Base-by-base conservation (phyloP, 30 jellyfish, hydroid and myxozoan species). In the Sanderia malayensis region DNA sequence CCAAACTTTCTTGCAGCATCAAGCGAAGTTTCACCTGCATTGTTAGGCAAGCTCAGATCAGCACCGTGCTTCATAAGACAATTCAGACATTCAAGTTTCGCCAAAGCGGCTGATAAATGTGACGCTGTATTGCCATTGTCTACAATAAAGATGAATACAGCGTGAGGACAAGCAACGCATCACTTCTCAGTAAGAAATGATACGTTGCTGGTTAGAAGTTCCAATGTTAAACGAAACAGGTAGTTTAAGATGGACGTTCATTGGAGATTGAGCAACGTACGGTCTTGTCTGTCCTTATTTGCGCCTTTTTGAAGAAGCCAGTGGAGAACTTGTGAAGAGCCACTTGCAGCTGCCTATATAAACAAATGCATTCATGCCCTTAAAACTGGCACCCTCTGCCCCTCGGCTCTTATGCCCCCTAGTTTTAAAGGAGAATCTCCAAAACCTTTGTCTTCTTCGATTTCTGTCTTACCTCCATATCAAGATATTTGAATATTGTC, bases 1-100 rank as follows among this genome's bases (percentile, higher is more conserved):
- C 73, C 73, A 60, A 60, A 60, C 73, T 31, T 60, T 22, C 73
- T 60, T 20, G 73, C 73, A 60, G 55, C 49, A 19, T 60, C 73
- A 2, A 60, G 73, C 20, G 73, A 7, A 6, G 47, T 60, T 31
- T 60, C 73, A 3, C 73, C 73, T 2, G 49, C 49, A 31, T 23
- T 60, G 55, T 60, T 60, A 21, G 57, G 46, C 23, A 25, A 6
- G 13, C 13, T 23, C 10, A 25, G 46, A 25, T 60, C 55, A 25
- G 73, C 73, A 10, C 23, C 19, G 22, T 60, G 73, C 23, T 25
- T 31, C 8, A 60, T 60, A 2, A 60, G 73, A 21, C 73, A 60
- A 55, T 60, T 60, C 20, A 60, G 73, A 22, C 73, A 60, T 25
- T 60, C 73, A 27, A 31, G 46, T 13, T 25, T 27, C 21, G 49